Percentiles rank a stretch among this genome's conserved stretches.
phyloP scores from a whole-genome alignment of 92 coral and sea anemone species.

The Pocillopora meandrina region DNA sequence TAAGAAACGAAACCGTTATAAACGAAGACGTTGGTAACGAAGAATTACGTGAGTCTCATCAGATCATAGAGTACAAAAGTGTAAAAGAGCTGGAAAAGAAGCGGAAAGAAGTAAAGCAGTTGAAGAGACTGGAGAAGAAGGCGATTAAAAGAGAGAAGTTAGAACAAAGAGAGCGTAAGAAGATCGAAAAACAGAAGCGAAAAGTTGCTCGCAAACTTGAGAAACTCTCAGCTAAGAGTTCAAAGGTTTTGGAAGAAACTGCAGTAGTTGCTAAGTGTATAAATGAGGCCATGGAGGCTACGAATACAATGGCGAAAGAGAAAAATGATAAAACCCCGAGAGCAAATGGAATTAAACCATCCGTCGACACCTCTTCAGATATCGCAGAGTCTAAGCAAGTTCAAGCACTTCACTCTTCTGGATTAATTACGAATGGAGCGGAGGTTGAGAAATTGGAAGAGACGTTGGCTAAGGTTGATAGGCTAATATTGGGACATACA shows the following conservation, averaged over 20 bases:
- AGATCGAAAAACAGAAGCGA: slow-evolving; percentile 17
- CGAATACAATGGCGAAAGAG: not conserved
- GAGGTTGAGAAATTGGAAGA: not conserved
- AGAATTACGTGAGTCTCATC: not conserved
- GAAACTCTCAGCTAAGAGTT: not conserved
- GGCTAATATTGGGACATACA: not conserved
- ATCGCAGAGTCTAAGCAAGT: too few relatives aligned
- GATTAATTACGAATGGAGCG: too few relatives aligned
- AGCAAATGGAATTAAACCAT: not conserved
- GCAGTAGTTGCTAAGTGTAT: not conserved
- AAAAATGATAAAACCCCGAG: not conserved
- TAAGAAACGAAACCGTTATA: not conserved
- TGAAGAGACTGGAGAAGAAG: slow-evolving; percentile 11
- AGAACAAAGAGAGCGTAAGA: slow-evolving; percentile 6
- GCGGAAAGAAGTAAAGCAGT: slow-evolving; percentile 17
- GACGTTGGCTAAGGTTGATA: not conserved
- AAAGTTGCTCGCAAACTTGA: slow-evolving; percentile 12
- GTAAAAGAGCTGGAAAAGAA: slow-evolving; percentile 15
- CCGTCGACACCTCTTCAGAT: too few relatives aligned
- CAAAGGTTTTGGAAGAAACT: not conserved
- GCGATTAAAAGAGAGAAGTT: slow-evolving; percentile 21
- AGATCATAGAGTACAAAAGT: slow-evolving; percentile 1
- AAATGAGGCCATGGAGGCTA: not conserved
- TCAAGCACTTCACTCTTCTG: too few relatives aligned
- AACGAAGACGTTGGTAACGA: not conserved